A percentile compares a stretch with the other conserved stretches of the same genome.
Conservation (phyloP, 1,140 invertebrate species). For the Nymphalis io region DNA sequence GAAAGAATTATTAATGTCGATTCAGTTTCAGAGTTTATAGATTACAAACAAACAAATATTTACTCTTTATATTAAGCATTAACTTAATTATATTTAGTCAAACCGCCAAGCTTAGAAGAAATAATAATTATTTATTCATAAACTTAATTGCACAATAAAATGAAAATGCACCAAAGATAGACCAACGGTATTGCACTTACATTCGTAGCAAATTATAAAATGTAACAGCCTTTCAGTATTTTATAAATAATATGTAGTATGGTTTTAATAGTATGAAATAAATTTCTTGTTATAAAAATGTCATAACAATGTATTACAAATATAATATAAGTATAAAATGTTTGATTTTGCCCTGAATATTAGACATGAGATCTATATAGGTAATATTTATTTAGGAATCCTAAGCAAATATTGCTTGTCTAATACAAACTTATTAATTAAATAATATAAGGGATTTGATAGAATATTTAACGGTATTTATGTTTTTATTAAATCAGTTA, state of each 20-base stretch:
- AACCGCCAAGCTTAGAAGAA: background rate
- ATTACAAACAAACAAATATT: too few relatives aligned
- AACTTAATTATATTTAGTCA: too few relatives aligned
- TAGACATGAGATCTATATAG: background rate
- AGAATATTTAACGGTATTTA: background rate
- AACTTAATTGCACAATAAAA: background rate
- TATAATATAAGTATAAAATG: too few relatives aligned
- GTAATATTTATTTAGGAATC: background rate
- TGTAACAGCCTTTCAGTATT: too few relatives aligned
- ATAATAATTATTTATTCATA: background rate
- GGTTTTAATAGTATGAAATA: background rate
- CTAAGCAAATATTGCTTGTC: slow-evolving; percentile 14
- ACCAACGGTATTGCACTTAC: too few relatives aligned
- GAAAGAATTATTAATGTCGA: too few relatives aligned
- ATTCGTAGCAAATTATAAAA: too few relatives aligned
- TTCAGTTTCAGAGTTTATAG: too few relatives aligned
- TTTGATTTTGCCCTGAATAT: too few relatives aligned
- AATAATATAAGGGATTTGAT: slow-evolving; percentile 13
- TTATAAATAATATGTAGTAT: too few relatives aligned
- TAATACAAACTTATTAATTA: slow-evolving; percentile 16
- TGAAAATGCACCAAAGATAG: background rate
- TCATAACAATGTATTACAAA: background rate
- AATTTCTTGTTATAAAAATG: background rate
- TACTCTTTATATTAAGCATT: too few relatives aligned
- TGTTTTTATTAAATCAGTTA: too few relatives aligned